Evolutionary conservation across 2,113 vertebrate species (phyloP).

Genomic region (Campylorhamphus procurvoides): DNA sequence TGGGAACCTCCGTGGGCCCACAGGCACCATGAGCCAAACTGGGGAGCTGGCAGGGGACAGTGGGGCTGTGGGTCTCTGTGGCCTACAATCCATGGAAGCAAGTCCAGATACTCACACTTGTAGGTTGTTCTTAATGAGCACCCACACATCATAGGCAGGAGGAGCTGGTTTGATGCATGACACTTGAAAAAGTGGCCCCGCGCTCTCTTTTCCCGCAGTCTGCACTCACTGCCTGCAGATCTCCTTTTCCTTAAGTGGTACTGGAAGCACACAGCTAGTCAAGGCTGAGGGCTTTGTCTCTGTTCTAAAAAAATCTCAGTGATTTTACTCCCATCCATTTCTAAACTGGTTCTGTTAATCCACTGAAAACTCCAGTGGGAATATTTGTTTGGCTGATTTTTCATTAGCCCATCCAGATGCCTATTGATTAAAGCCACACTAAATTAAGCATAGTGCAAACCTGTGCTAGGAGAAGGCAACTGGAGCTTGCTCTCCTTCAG

Average conservation of each 20-base stretch:
- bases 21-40: rapidly evolving
- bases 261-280: not conserved
- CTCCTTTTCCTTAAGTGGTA: not conserved
- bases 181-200: not conserved
- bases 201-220: not conserved
- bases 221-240: not conserved
- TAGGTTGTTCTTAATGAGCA: not conserved
- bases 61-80: not conserved
- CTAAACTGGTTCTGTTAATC: not conserved
- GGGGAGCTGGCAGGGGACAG: not conserved
- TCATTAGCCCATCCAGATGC: not conserved
- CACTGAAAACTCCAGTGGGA: not conserved
- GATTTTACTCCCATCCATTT: not conserved
- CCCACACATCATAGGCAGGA: rapidly evolving
- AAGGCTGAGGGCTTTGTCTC: not conserved
- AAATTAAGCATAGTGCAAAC: not conserved
- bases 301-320: not conserved
- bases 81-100: not conserved
- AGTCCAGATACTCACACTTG: not conserved
- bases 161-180: rapidly evolving
- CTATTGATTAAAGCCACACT: not conserved
- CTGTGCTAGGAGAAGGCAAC: not conserved
- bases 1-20: not conserved
- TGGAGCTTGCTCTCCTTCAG: not conserved
- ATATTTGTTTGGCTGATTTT: not conserved